These are phyloP conservation scores for Eublepharis macularius DNA, from an alignment of 2,113 vertebrate genomes.

Conservation along the genomic window DNA sequence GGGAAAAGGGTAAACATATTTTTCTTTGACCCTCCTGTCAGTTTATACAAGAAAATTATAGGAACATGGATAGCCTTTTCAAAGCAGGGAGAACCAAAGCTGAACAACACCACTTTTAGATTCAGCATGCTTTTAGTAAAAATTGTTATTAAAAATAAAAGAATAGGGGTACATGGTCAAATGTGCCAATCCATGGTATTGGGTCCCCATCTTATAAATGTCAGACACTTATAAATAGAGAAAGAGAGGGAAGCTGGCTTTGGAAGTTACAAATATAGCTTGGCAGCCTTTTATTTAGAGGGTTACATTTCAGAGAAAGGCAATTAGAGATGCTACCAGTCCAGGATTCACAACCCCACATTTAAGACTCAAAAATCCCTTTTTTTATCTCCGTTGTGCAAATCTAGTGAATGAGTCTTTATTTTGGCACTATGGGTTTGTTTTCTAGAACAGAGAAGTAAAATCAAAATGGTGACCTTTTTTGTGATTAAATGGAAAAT, in stretches of 20 bases:
- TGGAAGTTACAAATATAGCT: not conserved
- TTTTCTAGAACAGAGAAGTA: too few relatives aligned
- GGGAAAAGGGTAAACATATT: constrained; percentile 24
- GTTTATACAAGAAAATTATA: constrained; percentile 3
- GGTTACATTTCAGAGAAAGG: not conserved
- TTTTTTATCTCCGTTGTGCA: too few relatives aligned
- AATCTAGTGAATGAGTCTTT: too few relatives aligned
- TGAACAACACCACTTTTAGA: not conserved
- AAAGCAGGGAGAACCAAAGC: not conserved
- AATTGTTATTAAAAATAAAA: not conserved
- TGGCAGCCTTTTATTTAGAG: not conserved
- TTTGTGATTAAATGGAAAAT: too few relatives aligned
- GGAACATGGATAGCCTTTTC: not conserved
- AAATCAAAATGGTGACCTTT: too few relatives aligned
- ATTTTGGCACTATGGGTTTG: too few relatives aligned
- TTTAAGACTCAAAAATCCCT: too few relatives aligned
- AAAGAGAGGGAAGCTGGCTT: not conserved
- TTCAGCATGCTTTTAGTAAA: not conserved
- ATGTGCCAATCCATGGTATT: not conserved
- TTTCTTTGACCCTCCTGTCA: not conserved
- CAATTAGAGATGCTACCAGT: too few relatives aligned
- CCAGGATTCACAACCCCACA: too few relatives aligned
- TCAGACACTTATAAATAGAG: not conserved
- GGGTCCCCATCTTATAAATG: not conserved
- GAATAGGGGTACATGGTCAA: not conserved